Evolutionary conservation across 2,113 vertebrate genomes (phyloP).

Genomic region (Aleadryas rufinucha): DNA sequence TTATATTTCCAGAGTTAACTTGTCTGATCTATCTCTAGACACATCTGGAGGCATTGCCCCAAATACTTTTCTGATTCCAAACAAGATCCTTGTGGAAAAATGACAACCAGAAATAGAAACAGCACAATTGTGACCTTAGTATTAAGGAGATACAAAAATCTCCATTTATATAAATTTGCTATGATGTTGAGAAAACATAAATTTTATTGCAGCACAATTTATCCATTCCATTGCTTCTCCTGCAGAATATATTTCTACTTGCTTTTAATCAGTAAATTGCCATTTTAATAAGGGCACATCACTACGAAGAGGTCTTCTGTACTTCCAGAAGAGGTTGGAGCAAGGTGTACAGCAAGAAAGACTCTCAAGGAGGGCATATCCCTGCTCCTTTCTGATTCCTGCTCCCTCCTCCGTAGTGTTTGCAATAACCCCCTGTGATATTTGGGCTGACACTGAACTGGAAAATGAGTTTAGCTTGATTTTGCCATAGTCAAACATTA

Average conservation of each 20-base stretch:
- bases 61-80: not conserved
- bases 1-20: not conserved
- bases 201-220: not conserved
- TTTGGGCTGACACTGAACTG: not conserved
- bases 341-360: not conserved
- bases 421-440: not conserved
- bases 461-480: slow-evolving; percentile 19
- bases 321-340: not conserved
- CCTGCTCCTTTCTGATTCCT: not conserved
- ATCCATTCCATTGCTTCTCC: not conserved
- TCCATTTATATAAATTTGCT: not conserved
- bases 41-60: not conserved
- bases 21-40: not conserved
- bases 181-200: not conserved
- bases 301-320: not conserved
- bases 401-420: not conserved
- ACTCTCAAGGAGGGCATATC: not conserved
- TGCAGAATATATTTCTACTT: not conserved
- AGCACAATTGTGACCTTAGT: not conserved
- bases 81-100: not conserved
- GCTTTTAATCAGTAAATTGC: not conserved
- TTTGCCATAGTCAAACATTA: not conserved
- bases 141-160: not conserved
- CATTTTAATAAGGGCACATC: not conserved
- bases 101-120: not conserved